Percentiles rank a stretch among this genome's conserved stretches.
These are phyloP conservation scores for Ennomos erosarius DNA, from an alignment of 2,888 invertebrate species.

Conservation along the genomic window DNA sequence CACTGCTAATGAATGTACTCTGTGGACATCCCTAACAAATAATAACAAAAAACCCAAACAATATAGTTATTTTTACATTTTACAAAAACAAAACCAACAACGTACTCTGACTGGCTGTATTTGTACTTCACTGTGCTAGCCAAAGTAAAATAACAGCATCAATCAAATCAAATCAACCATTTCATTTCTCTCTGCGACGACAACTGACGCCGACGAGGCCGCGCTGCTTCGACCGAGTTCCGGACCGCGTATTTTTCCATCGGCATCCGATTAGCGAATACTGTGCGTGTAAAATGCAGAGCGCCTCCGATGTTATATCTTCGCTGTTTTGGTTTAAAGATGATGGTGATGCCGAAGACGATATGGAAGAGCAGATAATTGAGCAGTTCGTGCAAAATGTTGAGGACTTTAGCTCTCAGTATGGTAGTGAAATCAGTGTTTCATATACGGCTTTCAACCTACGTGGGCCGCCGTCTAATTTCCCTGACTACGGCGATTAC, in stretches of 20 bases:
- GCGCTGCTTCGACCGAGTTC: neutral
- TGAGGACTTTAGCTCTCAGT: slow-evolving; percentile 94
- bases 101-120: too few relatives aligned
- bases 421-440: slow-evolving; percentile 94
- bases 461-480: slow-evolving; percentile 92
- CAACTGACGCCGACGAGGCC: neutral
- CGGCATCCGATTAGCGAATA: neutral
- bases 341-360: slow-evolving; percentile 58
- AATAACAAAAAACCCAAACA: too few relatives aligned
- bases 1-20: too few relatives aligned
- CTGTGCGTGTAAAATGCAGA: slow-evolving; percentile 63
- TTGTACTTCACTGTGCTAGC: too few relatives aligned
- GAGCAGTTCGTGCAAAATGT: slow-evolving; percentile 93
- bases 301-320: slow-evolving; percentile 74
- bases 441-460: slow-evolving; percentile 95
- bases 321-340: slow-evolving; percentile 75
- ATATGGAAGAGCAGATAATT: slow-evolving; percentile 75
- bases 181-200: neutral
- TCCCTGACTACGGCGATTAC: slow-evolving; percentile 96
- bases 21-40: too few relatives aligned
- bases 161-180: neutral
- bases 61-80: too few relatives aligned
- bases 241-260: slow-evolving; percentile 11
- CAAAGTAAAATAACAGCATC: neutral
- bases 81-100: too few relatives aligned